Conservation (phyloP, 2,888 invertebrate genomes). For the Mechanitis messenoides region DNA sequence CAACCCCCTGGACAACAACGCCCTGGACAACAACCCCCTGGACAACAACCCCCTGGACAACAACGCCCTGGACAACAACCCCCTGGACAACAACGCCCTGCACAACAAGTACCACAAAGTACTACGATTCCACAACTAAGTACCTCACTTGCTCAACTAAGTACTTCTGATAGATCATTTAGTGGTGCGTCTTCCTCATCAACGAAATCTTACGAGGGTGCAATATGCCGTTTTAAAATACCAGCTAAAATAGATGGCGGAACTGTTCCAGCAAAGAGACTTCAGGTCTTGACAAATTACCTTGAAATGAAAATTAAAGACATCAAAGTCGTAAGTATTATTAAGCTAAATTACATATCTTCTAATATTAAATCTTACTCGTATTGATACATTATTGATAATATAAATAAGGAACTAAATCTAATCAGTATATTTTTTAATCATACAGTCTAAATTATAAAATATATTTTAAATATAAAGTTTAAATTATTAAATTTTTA, state of each 20-base stretch:
- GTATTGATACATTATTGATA: too few relatives aligned
- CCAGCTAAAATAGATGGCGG: conserved; percentile 58
- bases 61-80: not conserved
- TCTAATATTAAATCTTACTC: not conserved
- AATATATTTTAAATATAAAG: not conserved
- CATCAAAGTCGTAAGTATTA: conserved; percentile 54
- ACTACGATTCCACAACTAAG: conserved; percentile 3
- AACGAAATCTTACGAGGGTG: not conserved
- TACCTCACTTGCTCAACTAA: not conserved
- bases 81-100: not conserved
- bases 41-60: conserved; percentile 6
- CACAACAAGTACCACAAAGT: not conserved
- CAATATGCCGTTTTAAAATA: conserved; percentile 42
- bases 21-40: not conserved
- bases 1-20: not conserved
- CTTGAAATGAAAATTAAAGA: conserved; percentile 74
- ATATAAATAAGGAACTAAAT: too few relatives aligned
- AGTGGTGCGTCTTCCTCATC: not conserved
- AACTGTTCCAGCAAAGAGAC: conserved; percentile 31
- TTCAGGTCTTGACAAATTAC: conserved; percentile 80
- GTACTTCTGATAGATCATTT: not conserved
- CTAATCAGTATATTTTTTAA: not conserved
- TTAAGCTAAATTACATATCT: not conserved
- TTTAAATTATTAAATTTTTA: conserved; percentile 40
- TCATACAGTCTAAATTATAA: not conserved